phyloP scores from a whole-genome alignment of 2,113 vertebrate genomes.

The Arvicanthis niloticus region DNA sequence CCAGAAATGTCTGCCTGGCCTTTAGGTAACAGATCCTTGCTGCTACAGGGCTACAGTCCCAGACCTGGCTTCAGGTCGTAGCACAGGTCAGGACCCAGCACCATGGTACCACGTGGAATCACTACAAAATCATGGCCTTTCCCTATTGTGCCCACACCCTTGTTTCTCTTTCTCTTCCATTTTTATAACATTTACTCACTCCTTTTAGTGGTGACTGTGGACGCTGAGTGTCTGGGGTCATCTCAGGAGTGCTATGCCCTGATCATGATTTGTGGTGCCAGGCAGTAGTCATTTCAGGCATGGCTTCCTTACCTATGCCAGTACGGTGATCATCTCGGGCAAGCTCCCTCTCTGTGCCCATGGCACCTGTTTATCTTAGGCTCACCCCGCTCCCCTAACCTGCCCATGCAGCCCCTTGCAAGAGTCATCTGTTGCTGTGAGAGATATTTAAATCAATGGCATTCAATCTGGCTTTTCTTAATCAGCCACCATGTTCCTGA shows the following conservation, averaged over 20 bases:
- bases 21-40: neutral
- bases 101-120: neutral
- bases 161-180: neutral
- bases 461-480: no score
- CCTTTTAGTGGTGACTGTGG: neutral
- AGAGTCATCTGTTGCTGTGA: no score
- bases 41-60: neutral
- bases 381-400: neutral
- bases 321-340: neutral
- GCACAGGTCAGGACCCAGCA: neutral
- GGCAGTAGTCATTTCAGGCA: neutral
- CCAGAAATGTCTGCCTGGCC: neutral
- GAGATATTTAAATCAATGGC: no score
- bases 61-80: neutral
- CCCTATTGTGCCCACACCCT: neutral
- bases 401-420: neutral
- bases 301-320: neutral
- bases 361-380: neutral
- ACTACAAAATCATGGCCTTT: neutral
- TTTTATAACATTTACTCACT: neutral
- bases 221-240: neutral
- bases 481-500: no score
- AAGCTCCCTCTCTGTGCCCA: neutral
- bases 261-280: neutral
- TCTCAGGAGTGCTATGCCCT: neutral